Conservation (phyloP, 2,797 vertebrate species). For the Coregonus suidteri region DNA sequence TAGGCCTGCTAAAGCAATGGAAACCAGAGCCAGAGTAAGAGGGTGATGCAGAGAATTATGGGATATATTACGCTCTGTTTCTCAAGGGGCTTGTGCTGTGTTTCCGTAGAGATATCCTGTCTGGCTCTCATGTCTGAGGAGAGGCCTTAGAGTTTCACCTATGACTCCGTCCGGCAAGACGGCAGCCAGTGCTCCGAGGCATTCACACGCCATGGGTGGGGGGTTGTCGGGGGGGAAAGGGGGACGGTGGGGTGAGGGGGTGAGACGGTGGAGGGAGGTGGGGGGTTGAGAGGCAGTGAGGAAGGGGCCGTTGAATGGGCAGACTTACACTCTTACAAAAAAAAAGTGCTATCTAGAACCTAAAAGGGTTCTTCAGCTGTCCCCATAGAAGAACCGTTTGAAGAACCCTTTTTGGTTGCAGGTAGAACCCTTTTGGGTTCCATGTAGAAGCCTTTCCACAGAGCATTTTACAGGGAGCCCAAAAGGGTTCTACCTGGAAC, state of each 20-base stretch:
- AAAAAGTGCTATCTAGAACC: too few species aligned
- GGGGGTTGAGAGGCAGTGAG: conserved; percentile 33
- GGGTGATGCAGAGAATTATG: not conserved
- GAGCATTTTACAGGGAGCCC: too few species aligned
- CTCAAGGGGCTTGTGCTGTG: conserved; percentile 64
- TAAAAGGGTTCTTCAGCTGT: too few species aligned
- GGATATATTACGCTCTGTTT: conserved; percentile 48
- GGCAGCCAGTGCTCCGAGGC: conserved; percentile 70
- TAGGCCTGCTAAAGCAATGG: conserved; percentile 64
- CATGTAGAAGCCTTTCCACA: too few species aligned
- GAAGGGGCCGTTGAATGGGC: conserved; percentile 53
- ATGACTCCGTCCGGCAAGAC: conserved; percentile 58
- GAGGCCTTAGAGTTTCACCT: conserved; percentile 70
- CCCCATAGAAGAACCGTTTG: too few species aligned
- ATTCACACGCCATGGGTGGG: conserved; percentile 68
- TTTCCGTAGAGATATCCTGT: conserved; percentile 73
- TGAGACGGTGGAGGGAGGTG: not conserved
- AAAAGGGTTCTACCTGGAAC: too few species aligned
- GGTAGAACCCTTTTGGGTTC: too few species aligned
- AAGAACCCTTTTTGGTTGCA: too few species aligned
- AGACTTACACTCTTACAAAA: conserved; percentile 23
- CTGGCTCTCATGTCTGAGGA: conserved; percentile 72
- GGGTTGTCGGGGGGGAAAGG: too few species aligned
- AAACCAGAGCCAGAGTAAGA: conserved; percentile 4
- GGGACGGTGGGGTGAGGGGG: too few species aligned